These are phyloP conservation scores for Coptotermes formosanus DNA, from an alignment of 1,140 invertebrate species.

Conservation along the genomic window DNA sequence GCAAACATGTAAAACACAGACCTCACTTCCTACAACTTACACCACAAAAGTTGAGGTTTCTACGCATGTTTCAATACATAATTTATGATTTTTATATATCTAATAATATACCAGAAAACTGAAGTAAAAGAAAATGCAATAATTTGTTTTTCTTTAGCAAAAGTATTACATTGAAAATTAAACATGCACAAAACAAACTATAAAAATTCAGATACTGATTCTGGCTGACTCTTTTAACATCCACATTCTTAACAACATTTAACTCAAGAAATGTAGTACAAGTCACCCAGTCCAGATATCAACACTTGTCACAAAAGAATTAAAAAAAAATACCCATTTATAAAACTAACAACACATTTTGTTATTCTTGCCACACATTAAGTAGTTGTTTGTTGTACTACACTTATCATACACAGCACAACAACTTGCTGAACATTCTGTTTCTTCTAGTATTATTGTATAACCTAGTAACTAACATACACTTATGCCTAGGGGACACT, in stretches of 20 bases:
- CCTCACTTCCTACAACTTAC: constrained; percentile 32
- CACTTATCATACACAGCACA: constrained; percentile 31
- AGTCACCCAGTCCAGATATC: constrained; percentile 3
- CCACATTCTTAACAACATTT: constrained; percentile 31
- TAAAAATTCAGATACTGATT: constrained; percentile 22
- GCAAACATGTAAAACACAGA: constrained; percentile 36
- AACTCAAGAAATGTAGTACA: constrained; percentile 31
- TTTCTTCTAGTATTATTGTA: constrained; percentile 26
- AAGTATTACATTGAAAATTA: constrained; percentile 15
- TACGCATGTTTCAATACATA: constrained; percentile 25
- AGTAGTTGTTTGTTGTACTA: constrained; percentile 34
- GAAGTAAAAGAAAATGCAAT: constrained; percentile 20
- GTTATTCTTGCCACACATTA: constrained; percentile 25
- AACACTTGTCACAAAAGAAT: constrained; percentile 21
- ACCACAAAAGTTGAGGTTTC: constrained; percentile 30
- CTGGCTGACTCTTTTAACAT: constrained; percentile 23
- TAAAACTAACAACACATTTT: constrained; percentile 30
- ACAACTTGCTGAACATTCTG: constrained; percentile 18
- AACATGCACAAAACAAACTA: constrained; percentile 24
- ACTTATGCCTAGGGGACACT: constrained; percentile 31
- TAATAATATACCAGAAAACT: constrained; percentile 20
- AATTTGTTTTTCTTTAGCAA: constrained; percentile 2
- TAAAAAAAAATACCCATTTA: constrained; percentile 4
- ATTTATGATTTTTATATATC: constrained; percentile 4
- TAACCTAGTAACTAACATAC: constrained; percentile 28